Evolutionary conservation across 2,888 invertebrate genomes (phyloP).

Genomic region (Lapara coniferarum): DNA sequence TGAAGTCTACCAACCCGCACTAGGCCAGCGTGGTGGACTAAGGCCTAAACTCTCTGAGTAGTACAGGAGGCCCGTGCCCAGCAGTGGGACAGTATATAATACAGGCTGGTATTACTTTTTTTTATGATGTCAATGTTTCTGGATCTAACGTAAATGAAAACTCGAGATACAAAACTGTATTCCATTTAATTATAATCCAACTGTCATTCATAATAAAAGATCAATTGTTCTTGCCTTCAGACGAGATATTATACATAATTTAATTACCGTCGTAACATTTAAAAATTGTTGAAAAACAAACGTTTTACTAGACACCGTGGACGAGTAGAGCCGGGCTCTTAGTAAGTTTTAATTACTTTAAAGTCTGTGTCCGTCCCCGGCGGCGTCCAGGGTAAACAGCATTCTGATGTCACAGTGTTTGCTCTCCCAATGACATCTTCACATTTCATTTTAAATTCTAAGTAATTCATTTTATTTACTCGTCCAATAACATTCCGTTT

Average conservation of each 20-base stretch:
- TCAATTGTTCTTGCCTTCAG: background rate
- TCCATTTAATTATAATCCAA: no score
- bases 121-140: no score
- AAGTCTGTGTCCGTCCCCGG: slow-evolving; percentile 39
- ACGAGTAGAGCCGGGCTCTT: slow-evolving; percentile 42
- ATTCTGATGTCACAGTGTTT: slow-evolving; percentile 22
- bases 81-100: no score
- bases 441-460: slow-evolving; percentile 25
- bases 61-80: no score
- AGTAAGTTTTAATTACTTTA: slow-evolving; percentile 64
- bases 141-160: no score
- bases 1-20: no score
- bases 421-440: slow-evolving; percentile 23
- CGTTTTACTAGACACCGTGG: slow-evolving; percentile 32
- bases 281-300: slow-evolving; percentile 34
- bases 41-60: no score
- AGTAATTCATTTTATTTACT: slow-evolving; percentile 25
- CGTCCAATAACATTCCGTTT: slow-evolving; percentile 18
- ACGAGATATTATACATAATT: background rate
- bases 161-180: no score
- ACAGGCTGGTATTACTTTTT: no score
- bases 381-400: slow-evolving; percentile 40
- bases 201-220: background rate
- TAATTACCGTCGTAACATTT: slow-evolving; percentile 16
- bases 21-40: no score